phyloP scores from a whole-genome alignment of 2,888 invertebrate genomes.

The Rhimphoctona megacephalus region DNA sequence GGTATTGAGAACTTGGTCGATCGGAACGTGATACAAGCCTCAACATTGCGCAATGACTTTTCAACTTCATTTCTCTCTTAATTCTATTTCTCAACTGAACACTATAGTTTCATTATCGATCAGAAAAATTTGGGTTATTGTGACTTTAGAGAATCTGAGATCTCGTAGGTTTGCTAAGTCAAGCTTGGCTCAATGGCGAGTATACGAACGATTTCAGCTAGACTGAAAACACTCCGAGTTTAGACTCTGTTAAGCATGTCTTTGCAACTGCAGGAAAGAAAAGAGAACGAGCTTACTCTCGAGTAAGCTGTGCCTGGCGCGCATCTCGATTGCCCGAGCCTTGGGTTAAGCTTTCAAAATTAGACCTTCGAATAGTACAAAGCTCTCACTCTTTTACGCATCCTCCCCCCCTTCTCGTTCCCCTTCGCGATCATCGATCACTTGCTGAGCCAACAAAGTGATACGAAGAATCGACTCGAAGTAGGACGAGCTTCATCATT shows the following conservation, averaged over 20 bases:
- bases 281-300: constrained; percentile 45
- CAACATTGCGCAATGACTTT: neutral
- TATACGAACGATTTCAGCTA: constrained; percentile 19
- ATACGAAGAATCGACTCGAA: constrained; percentile 43
- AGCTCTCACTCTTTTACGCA: constrained; percentile 32
- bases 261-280: constrained; percentile 31
- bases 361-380: constrained; percentile 61
- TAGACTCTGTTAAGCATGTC: neutral
- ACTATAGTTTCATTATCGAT: neutral
- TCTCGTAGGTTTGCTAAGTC: neutral
- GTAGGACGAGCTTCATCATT: constrained; percentile 19
- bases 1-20: constrained; percentile 25
- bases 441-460: constrained; percentile 1
- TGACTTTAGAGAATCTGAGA: no score
- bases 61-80: neutral
- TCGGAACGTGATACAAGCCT: constrained; percentile 22
- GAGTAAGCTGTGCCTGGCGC: constrained; percentile 33
- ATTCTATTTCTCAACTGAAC: neutral
- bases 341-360: constrained; percentile 53
- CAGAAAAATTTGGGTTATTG: neutral
- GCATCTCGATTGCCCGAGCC: constrained; percentile 29
- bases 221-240: constrained; percentile 29
- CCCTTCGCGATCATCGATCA: constrained; percentile 19
- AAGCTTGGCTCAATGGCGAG: neutral
- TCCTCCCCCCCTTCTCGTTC: neutral